phyloP scores from a whole-genome alignment of 2,888 invertebrate genomes.

The Volucella zonaria region DNA sequence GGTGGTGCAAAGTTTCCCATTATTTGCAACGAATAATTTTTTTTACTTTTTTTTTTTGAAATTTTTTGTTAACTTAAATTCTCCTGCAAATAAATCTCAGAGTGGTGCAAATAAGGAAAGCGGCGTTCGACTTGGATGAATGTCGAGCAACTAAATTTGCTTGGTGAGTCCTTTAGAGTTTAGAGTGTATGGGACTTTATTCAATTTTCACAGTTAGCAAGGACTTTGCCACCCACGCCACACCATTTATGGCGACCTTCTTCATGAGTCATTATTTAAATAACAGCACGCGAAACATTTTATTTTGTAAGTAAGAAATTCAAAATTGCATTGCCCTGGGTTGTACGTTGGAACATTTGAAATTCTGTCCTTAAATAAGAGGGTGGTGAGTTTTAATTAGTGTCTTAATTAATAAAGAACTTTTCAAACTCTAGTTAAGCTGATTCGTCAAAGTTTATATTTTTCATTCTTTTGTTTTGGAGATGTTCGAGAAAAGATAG shows the following conservation, averaged over 20 bases:
- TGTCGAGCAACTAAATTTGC: constrained; percentile 15
- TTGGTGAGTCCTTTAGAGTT: constrained; percentile 1
- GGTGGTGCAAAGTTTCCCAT: constrained; percentile 45
- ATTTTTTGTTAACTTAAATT: constrained; percentile 54
- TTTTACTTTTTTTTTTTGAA: background rate
- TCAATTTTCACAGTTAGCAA: constrained; percentile 14
- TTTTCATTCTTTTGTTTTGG: too few relatives aligned
- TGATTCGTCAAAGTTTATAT: too few relatives aligned
- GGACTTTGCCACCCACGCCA: constrained; percentile 19
- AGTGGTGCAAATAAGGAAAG: background rate
- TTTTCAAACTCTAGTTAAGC: too few relatives aligned
- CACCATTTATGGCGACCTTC: constrained; percentile 23
- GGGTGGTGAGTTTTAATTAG: constrained; percentile 41
- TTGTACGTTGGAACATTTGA: background rate
- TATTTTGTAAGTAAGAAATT: constrained; percentile 26
- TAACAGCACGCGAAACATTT: constrained; percentile 47
- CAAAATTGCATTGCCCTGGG: constrained; percentile 42
- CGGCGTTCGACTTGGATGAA: constrained; percentile 12
- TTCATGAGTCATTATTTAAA: constrained; percentile 55
- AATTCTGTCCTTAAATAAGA: constrained; percentile 18
- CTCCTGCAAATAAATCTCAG: constrained; percentile 38
- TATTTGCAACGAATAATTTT: constrained; percentile 40
- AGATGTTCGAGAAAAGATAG: too few relatives aligned
- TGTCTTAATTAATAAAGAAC: too few relatives aligned
- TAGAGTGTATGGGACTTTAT: constrained; percentile 23